Evolutionary conservation across 2,113 vertebrate genomes (phyloP), one percentile per base, ranked within the genome.

Genomic region (Oreochromis tanganicae): DNA sequence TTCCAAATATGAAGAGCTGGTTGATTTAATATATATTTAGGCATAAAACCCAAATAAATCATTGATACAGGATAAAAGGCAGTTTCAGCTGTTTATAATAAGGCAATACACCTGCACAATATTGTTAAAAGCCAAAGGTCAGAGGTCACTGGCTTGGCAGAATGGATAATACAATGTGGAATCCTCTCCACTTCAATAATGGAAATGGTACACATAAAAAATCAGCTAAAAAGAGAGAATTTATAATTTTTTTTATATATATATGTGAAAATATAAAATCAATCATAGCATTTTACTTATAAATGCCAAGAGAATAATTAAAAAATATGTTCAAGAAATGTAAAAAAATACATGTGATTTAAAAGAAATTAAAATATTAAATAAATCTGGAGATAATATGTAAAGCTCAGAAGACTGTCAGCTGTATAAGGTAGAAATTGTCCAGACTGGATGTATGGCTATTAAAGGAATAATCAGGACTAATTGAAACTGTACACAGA

Each of bases 91-190:
- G 13, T 73, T 27, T 73, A 73, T 46, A 73, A 46, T 46, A 16
- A 46, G n/a, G n/a, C 4, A 73, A 43, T 14, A 43, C n/a, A 73
- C 41, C 21, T 46, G 5, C 27, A 50, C 4, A 32, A 29, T 50
- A 36, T 19, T 9, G 27, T 79, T 32, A 82, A 59, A 66, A 27
- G n/a, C 11, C 59, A 82, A 61, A 92, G 85, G 87, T 89, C 91
- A 91, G 75, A 85, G 87, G 87, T 89, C 73, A 89, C 27, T 7
- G 50, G 11, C 9, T n/a, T 24, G 17, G 50, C 5, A 11, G n/a
- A 80, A n/a, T 52, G 5, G 19, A 38, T 36, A 36, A 46, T 46
- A 27, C 3, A 16, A 46, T 73, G 41, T 27, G 13, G 21, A 46
- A 16, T 6, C 4, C 5, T 71, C 7, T 24, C 12, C n/a, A 14